Evolutionary conservation across 2,888 invertebrate genomes (phyloP), one percentile per base, ranked within the genome.

Genomic region (Deroplatys truncata): DNA sequence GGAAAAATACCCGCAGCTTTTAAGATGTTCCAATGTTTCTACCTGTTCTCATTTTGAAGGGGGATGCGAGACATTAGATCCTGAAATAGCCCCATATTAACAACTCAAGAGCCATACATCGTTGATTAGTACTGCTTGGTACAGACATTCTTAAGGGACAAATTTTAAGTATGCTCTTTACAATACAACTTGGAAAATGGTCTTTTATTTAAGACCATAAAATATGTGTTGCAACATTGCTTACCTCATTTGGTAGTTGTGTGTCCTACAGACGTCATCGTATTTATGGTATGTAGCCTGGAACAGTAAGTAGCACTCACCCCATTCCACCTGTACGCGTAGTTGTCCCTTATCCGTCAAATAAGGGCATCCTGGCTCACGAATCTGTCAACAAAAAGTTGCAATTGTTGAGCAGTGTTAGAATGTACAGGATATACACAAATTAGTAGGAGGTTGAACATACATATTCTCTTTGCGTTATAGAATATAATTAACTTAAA

Each of bases 221-320:
- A 72, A 72, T 72, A 72, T 72, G 25, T 72, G 56, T 25, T 72
- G 4, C 56, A 72, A 7, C 25, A 72, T 25, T 88, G 91, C 93
- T 92, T 93, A 96, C 97, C 96, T 96, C 97, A 97, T 97, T 93
- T 97, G 97, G 92, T 97, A 96, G 93, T 96, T 97, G 93, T 97
- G 97, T 91, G 97, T 94, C 91, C 97, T 95, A 92, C 96, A 96
- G 85, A 97, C 96, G 93, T 97, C 97, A 93, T 97, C 97, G 93
- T 97, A 97, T 92, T 96, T 96, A 94, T 97, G 97, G 93, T 97
- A 97, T 90, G 96, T 96, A 90, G 97, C 96, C 93, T 97, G 96
- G 93, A 97, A 97, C 90, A 97, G 95, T 89, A 97, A 94, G 92
- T 97, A 96, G 88, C 97, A 96, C 93, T 97, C 97, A 92, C 96